Evolutionary conservation across 2,888 invertebrate genomes (phyloP), one percentile per base, ranked within the genome.

Genomic region (Epistrophe eligans): DNA sequence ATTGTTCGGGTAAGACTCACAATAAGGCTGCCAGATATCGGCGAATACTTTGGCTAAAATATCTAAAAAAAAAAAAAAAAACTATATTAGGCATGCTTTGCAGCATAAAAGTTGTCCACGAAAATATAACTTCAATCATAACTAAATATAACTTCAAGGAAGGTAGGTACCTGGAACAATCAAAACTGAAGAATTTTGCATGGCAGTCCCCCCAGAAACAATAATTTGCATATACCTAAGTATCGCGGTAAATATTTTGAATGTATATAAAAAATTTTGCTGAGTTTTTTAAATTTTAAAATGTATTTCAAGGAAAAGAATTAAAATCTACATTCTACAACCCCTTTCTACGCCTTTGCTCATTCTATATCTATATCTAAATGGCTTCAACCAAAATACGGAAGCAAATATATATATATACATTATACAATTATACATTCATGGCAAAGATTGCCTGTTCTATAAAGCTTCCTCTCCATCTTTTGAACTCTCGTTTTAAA

Each of bases 361-460:
- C 35, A n/a, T 57, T 32, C 32, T 3, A n/a, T 24, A 24, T 24
- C 24, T 28, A 32, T 32, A 32, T 32, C 28, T 10, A 35, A 17
- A 32, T 35, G 5, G n/a, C 28, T 57, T 32, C n/a, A 32, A 10
- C 15, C 45, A n/a, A 11, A 66, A 13, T 32, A 11, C 66, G 66
- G 45, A 28, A 40, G 60, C 32, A 50, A 60, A 83, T 11, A 58
- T 17, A 79, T 0, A 35, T 17, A 73, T 73, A 28, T 32, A 55
- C 4, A n/a, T 32, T 32, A 32, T 35, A 6, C 35, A 57, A 1
- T 1, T n/a, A 32, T n/a, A n/a, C 4, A n/a, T 1, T 32, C n/a
- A n/a, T 38, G 67, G 55, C 73, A 83, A 79, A 83, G 73, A 83
- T 83, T 79, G 84, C 84, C 74, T 71, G 74, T 79, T 84, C 64